Conservation (phyloP, 2,113 vertebrate genomes). For the Maccullochella peelii region DNA sequence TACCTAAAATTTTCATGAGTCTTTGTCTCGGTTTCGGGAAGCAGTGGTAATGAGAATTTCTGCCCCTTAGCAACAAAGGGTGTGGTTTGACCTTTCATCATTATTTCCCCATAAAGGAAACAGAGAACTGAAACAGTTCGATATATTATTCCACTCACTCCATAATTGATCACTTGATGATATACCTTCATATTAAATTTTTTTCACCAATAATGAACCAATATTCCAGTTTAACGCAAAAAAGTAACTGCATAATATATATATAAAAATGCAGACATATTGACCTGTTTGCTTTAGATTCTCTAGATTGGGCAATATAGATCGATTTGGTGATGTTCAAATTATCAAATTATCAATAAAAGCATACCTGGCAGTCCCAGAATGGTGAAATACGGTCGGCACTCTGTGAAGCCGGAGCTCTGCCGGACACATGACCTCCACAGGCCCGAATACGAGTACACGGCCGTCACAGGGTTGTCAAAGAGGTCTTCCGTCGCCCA, state of each 20-base stretch:
- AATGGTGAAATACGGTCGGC: constrained; percentile 91
- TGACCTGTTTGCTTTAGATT: background rate
- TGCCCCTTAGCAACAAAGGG: constrained; percentile 3
- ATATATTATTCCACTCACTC: background rate
- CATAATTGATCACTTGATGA: background rate
- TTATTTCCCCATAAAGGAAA: constrained; percentile 19
- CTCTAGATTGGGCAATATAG: background rate
- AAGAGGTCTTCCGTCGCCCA: constrained; percentile 92
- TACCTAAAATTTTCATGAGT: constrained; percentile 48
- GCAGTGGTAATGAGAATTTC: constrained; percentile 2
- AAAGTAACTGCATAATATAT: background rate
- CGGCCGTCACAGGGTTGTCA: constrained; percentile 87
- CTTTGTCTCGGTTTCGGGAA: constrained; percentile 66
- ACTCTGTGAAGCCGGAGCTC: constrained; percentile 91
- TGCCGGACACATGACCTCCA: constrained; percentile 91
- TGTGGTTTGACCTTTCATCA: constrained; percentile 36
- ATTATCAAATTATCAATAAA: background rate
- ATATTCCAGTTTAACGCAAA: background rate
- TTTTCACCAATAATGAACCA: background rate
- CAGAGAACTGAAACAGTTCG: background rate
- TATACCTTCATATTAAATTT: background rate
- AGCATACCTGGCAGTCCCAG: constrained; percentile 91
- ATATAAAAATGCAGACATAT: background rate
- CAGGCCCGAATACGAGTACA: constrained; percentile 91
- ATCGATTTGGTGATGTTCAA: background rate